A percentile compares a stretch with the other conserved stretches of the same genome.
Evolutionary conservation across 2,113 vertebrate genomes (phyloP).

Genomic region (Promerops cafer): DNA sequence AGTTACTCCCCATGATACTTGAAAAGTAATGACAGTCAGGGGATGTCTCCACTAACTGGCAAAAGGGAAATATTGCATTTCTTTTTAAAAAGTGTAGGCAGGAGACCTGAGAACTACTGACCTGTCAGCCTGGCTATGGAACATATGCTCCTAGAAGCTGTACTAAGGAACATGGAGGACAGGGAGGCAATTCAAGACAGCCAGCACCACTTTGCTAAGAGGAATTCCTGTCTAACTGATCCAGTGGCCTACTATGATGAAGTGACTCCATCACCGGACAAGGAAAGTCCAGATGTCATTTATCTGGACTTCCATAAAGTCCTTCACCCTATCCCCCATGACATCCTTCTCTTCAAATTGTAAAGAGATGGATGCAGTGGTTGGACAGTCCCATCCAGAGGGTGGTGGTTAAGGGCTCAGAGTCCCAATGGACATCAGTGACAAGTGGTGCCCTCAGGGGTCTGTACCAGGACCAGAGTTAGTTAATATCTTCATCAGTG

Average conservation of each 20-base stretch:
- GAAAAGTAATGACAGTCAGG: not conserved
- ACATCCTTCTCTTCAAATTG: not conserved
- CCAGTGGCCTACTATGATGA: not conserved
- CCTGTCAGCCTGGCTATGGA: not conserved
- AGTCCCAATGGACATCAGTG: not conserved
- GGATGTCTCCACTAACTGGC: not conserved
- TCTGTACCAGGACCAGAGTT: accelerated
- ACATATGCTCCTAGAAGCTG: not conserved
- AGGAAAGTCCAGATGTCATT: not conserved
- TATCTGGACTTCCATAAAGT: not conserved
- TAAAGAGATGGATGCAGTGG: not conserved
- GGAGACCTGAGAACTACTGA: not conserved
- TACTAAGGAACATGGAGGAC: not conserved
- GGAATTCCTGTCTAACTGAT: not conserved
- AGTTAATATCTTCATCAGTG: not conserved
- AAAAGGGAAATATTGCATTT: not conserved
- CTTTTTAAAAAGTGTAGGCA: not conserved
- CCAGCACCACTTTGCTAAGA: not conserved
- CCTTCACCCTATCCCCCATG: not conserved
- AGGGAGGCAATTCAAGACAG: not conserved
- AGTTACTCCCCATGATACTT: not conserved
- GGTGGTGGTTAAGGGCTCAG: accelerated
- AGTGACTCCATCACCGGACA: not conserved
- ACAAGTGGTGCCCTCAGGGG: not conserved
- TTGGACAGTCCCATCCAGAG: not conserved